Evolutionary conservation across 1,140 invertebrate genomes (phyloP).

Genomic region (Uloborus diversus): DNA sequence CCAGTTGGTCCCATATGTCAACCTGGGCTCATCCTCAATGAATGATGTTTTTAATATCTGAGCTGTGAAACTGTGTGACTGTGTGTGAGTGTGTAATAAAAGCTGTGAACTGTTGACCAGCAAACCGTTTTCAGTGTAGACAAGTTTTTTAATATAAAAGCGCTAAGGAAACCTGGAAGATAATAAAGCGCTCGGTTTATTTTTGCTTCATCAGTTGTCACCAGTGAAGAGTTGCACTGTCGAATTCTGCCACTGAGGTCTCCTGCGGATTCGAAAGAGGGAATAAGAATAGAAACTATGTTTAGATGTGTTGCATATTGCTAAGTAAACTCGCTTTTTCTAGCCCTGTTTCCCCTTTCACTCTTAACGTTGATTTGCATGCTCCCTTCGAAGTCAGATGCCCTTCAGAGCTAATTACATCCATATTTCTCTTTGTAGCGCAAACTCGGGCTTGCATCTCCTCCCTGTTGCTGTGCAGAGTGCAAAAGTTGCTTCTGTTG

Average conservation of each 20-base stretch:
- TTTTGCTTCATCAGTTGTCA: neutral
- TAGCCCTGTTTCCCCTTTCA: neutral
- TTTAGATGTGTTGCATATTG: slow-evolving; percentile 13
- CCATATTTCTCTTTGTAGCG: neutral
- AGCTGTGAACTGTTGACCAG: too few relatives aligned
- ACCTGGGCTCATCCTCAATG: too few relatives aligned
- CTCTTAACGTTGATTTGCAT: neutral
- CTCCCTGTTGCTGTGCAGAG: neutral
- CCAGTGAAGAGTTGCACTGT: slow-evolving; percentile 16
- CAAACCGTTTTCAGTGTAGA: too few relatives aligned
- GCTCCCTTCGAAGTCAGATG: neutral
- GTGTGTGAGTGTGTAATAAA: too few relatives aligned
- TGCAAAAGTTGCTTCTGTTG: neutral
- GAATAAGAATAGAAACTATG: slow-evolving; percentile 23
- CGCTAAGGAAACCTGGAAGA: too few relatives aligned
- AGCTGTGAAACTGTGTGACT: too few relatives aligned
- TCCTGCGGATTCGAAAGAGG: neutral
- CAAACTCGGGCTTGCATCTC: neutral
- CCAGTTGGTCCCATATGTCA: too few relatives aligned
- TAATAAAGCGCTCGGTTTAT: too few relatives aligned
- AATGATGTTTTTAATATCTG: too few relatives aligned
- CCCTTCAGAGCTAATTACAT: neutral
- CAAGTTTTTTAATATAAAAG: too few relatives aligned
- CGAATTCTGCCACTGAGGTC: slow-evolving; percentile 16
- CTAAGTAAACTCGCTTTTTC: neutral